Conservation (phyloP, 1,140 invertebrate genomes). For the Oppia nitens region DNA sequence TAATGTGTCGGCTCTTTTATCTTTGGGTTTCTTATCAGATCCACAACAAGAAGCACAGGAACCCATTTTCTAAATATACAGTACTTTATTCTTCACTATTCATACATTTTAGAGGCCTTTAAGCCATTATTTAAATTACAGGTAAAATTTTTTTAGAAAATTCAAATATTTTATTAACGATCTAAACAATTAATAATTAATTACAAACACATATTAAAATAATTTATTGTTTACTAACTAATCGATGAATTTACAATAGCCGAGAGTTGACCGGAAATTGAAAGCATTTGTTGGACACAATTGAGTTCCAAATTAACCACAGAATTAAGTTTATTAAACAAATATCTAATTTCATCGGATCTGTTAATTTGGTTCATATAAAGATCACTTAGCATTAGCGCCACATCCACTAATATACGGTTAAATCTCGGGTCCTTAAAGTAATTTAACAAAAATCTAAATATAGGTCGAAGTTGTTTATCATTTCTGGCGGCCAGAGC, state of each 20-base stretch:
- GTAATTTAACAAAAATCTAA: slow-evolving; percentile 58
- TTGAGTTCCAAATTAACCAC: slow-evolving; percentile 1
- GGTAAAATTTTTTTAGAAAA: too few relatives aligned
- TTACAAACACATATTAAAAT: too few relatives aligned
- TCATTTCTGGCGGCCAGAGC: slow-evolving; percentile 50
- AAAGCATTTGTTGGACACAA: slow-evolving; percentile 8
- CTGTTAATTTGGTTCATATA: slow-evolving; percentile 1
- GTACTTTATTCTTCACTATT: too few relatives aligned
- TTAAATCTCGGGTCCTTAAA: slow-evolving; percentile 55
- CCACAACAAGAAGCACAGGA: too few relatives aligned
- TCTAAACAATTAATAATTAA: too few relatives aligned
- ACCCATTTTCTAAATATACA: too few relatives aligned
- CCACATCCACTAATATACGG: slow-evolving; percentile 49
- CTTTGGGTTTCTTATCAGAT: too few relatives aligned
- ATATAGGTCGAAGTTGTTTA: slow-evolving; percentile 42
- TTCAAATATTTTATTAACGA: too few relatives aligned
- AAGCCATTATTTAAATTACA: too few relatives aligned
- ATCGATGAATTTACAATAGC: slow-evolving; percentile 8
- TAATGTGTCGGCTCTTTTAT: too few relatives aligned
- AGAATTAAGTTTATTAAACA: slow-evolving; percentile 8
- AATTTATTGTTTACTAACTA: too few relatives aligned
- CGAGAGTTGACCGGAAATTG: slow-evolving; percentile 11
- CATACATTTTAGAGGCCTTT: too few relatives aligned
- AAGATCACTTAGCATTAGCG: slow-evolving; percentile 32
- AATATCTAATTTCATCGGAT: background rate